Evolutionary conservation across 2,113 vertebrate species (phyloP).

Genomic region (Heterocephalus glaber): DNA sequence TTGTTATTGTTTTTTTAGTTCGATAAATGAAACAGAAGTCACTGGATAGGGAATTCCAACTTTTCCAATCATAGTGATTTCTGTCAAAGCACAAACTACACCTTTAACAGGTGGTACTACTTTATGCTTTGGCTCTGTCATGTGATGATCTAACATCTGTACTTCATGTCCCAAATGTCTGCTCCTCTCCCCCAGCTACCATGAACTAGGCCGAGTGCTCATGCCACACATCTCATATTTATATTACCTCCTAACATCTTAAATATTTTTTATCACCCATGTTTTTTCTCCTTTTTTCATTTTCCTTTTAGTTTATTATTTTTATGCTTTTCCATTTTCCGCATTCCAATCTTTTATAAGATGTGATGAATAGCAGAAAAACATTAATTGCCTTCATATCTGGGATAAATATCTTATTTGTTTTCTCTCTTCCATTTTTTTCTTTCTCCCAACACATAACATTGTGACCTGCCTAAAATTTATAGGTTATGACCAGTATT

Average conservation of each 20-base stretch:
- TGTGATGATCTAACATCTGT: not conserved
- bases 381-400: not conserved
- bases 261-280: not conserved
- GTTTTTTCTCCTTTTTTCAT: not conserved
- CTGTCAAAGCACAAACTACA: not conserved
- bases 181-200: not conserved
- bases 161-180: not conserved
- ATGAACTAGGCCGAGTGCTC: not conserved
- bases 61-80: conserved; percentile 10
- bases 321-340: not conserved
- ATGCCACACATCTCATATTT: not conserved
- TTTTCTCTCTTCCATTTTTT: not conserved
- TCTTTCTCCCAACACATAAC: not conserved
- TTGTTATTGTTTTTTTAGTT: not conserved
- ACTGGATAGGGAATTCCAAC: not conserved
- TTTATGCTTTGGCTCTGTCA: not conserved
- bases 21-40: conserved; percentile 22
- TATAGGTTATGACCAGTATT: not conserved
- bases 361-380: conserved; percentile 26
- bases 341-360: conserved; percentile 14
- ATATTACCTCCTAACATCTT: not conserved
- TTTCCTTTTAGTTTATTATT: not conserved
- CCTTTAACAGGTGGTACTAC: not conserved
- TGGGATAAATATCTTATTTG: not conserved
- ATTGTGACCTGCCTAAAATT: not conserved